phyloP scores from a whole-genome alignment of 1,140 invertebrate genomes.

The Bombus sylvicola region DNA sequence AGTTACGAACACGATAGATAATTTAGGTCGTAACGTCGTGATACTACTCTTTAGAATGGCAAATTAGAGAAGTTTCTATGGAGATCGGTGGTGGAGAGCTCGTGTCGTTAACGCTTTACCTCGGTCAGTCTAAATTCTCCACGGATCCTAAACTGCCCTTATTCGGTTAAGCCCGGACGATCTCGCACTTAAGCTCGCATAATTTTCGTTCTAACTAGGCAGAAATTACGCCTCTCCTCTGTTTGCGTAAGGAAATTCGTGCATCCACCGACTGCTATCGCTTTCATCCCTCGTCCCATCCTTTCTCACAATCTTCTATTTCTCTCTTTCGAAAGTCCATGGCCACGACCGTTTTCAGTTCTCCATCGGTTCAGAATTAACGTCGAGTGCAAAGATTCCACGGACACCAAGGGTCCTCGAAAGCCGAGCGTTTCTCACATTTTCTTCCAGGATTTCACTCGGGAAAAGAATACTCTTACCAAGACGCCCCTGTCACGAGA shows the following conservation, averaged over 20 bases:
- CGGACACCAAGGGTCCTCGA: constrained; percentile 9
- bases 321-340: constrained; percentile 1
- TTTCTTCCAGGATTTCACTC: constrained; percentile 46
- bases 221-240: constrained; percentile 65
- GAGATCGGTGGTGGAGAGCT: not conserved
- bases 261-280: constrained; percentile 29
- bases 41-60: constrained; percentile 1
- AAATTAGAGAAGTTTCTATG: constrained; percentile 33
- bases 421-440: constrained; percentile 32
- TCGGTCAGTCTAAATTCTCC: not conserved
- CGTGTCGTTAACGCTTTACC: constrained; percentile 61
- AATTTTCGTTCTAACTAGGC: constrained; percentile 70
- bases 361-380: constrained; percentile 39
- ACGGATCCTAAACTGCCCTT: constrained; percentile 29
- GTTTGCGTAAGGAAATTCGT: constrained; percentile 65
- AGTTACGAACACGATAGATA: not conserved
- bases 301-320: not conserved
- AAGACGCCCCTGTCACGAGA: not conserved
- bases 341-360: not conserved
- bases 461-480: constrained; percentile 2
- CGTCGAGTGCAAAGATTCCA: constrained; percentile 49
- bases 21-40: too few species aligned
- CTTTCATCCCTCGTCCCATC: not conserved
- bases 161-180: constrained; percentile 71
- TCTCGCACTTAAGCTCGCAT: constrained; percentile 71